Evolutionary conservation across 2,113 vertebrate genomes (phyloP), one percentile per base, ranked within the genome.

Genomic region (Romanogobio albipinnatus): DNA sequence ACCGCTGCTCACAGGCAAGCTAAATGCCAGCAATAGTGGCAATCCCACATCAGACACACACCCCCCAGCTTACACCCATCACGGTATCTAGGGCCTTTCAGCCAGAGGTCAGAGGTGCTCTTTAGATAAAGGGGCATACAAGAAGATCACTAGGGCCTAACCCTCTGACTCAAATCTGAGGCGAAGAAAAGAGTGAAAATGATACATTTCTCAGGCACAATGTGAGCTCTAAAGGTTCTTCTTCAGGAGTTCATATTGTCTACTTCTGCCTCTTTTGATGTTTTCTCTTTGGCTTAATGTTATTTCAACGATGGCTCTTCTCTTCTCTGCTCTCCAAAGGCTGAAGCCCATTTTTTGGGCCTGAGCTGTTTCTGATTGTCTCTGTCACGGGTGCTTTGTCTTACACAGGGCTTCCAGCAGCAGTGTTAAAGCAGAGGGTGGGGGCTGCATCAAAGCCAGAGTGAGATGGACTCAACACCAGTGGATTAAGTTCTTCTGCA

Each of bases 401-500:
- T 97, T 97, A 98, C 96, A 96, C 96, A 95, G 95, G 92, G 91
- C 92, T 87, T 87, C 86, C 43, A 76, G 86, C 87, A 86, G 81
- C 95, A 91, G 94, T 88, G 94, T 95, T 96, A 96, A 96, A 96
- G 94, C 95, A 94, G 92, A 88, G 53, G 70, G 85, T 78, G 78
- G 86, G 78, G 81, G 93, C 94, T 86, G 95, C 97, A 97, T 99
- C 98, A 99, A 99, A 99, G 98, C 96, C 92, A 91, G 91, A 94
- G 96, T 94, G 87, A 96, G 96, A 96, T 97, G 95, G 96, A 97
- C 96, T 96, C 96, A 94, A 95, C 96, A 96, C 96, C 97, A 97
- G 96, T 99, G 98, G 98, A 99, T 99, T 99, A 99, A 96, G 95
- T 95, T 95, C 96, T 97, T 99, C 97, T 99, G 98, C 98, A 99